These are phyloP conservation scores for Tipula unca DNA, from an alignment of 2,888 invertebrate species.

Conservation along the genomic window DNA sequence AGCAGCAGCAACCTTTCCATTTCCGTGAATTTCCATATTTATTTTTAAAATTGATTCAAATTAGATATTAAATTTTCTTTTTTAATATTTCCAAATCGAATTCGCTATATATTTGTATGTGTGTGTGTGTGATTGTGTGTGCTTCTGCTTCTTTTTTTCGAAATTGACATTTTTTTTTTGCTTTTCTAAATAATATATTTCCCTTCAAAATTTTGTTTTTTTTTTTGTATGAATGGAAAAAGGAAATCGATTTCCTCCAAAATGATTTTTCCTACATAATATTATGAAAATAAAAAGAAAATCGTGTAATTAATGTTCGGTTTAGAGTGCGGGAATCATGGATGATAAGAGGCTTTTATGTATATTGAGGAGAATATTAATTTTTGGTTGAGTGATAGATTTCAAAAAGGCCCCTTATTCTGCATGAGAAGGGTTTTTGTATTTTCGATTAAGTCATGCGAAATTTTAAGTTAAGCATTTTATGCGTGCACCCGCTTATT, in stretches of 20 bases:
- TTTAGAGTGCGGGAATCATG: background rate
- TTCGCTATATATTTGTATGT: background rate
- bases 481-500: too few relatives aligned
- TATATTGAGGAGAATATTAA: background rate
- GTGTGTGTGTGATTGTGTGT: background rate
- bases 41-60: background rate
- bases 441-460: too few relatives aligned
- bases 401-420: background rate
- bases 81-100: background rate
- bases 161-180: background rate
- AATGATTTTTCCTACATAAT: background rate
- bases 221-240: background rate
- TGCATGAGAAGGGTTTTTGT: too few relatives aligned
- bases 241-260: background rate
- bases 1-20: background rate
- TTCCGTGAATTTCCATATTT: background rate
- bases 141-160: background rate
- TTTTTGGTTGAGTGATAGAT: background rate
- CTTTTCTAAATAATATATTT: background rate
- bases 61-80: constrained; percentile 2
- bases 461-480: too few relatives aligned
- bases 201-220: background rate
- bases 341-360: background rate
- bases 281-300: background rate
- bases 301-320: background rate